phyloP scores from a whole-genome alignment of 2,113 vertebrate species.

The Sigmodon hispidus region DNA sequence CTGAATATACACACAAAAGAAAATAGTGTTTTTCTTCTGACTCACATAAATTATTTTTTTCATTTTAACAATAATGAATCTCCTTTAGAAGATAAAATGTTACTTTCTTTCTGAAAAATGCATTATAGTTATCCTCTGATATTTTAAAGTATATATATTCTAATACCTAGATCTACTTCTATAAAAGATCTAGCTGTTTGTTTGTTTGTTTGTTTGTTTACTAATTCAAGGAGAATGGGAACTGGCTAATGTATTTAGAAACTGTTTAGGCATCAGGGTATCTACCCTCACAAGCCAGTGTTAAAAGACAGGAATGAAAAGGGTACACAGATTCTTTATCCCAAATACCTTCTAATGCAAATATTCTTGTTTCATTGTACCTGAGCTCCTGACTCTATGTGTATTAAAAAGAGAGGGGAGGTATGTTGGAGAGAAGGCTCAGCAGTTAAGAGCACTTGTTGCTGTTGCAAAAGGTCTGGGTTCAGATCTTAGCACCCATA shows the following conservation, averaged over 20 bases:
- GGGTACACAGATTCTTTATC: background rate
- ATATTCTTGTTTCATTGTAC: constrained; percentile 14
- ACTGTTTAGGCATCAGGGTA: background rate
- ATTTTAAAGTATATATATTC: constrained; percentile 46
- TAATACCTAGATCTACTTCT: background rate
- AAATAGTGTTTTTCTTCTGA: constrained; percentile 29
- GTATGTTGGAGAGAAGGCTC: background rate
- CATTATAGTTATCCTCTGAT: constrained; percentile 1
- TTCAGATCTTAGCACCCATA: background rate
- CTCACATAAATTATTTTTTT: constrained; percentile 22
- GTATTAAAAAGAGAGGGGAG: background rate
- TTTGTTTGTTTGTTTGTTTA: background rate
- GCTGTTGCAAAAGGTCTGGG: background rate
- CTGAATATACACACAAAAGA: background rate
- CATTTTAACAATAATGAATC: constrained; percentile 31
- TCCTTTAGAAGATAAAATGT: constrained; percentile 46
- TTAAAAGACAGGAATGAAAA: constrained; percentile 13
- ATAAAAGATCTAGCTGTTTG: constrained; percentile 27
- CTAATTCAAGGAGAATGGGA: background rate
- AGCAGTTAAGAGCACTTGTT: background rate
- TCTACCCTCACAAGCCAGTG: background rate
- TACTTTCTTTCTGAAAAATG: constrained; percentile 60
- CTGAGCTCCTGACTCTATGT: background rate
- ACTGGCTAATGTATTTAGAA: constrained; percentile 27
- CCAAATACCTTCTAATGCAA: background rate